Base-by-base conservation (phyloP, 2,888 invertebrate genomes). In the Drosophila acutilabella region DNA sequence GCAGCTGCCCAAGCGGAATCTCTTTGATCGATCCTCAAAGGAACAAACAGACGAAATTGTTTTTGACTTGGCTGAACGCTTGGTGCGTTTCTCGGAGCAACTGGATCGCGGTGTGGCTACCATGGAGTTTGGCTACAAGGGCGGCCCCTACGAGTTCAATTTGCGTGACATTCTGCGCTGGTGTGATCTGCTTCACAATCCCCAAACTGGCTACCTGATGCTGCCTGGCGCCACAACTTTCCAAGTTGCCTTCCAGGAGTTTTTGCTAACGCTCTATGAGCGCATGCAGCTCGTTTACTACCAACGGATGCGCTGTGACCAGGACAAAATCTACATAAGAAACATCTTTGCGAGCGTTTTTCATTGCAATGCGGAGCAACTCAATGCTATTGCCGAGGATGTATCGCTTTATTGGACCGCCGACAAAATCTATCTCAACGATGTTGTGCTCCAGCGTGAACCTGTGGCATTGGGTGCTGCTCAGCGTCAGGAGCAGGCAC, bases 61-160 rank as follows among this genome's bases (percentile, higher is more conserved):
- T 0, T 82, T 92, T 40, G 93, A 94, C 44, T 91, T 96, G 14
- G 91, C 97, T 6, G 90, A 93, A 1, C 94, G 94, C 79, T 96
- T 99, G 94, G 95, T 98, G 0, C 91, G 93, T 47, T 98, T 98
- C 86, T 98, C 97, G 78, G 94, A 94, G 68, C 93, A 93, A 90
- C 91, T 97, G 4, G 94, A 94, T 0, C 91, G 93, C 11, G 95
- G 96, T 88, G 94, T 96, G 13, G 93, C 94, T 1, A 93, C 94
- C 44, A 91, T 94, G 81, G 94, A 94, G 64, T 97, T 97, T 94
- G 98, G 96, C 0, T 94, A 95, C 79, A 94, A 93, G 88, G 98
- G 99, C 0, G 95, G 96, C 0, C 99, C 99, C 0, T 99, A 97
- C 96, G 99, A 99, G 92, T 97, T 99, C 93, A 99, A 99, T 93